Base-by-base conservation (phyloP, 2,888 invertebrate genomes). In the Adelognathus sp. region DNA sequence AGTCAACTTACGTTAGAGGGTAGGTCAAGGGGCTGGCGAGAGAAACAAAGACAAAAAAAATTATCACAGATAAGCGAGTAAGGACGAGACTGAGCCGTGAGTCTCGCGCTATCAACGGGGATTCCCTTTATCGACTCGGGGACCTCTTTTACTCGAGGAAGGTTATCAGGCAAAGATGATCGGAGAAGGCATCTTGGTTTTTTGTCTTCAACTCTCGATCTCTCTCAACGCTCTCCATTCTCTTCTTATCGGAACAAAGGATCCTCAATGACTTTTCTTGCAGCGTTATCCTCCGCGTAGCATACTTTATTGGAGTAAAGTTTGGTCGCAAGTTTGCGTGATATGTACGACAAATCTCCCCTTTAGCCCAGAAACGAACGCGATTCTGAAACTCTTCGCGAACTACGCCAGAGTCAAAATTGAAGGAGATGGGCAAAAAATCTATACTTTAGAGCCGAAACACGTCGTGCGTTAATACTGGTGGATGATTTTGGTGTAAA, bases 91-190 rank as follows among this genome's bases (percentile, higher is more conserved):
- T 46, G 41, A 54, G 60, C 24, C 36, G 52, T 24, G 50, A 36
- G n/a, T n/a, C 36, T 66, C 24, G 14, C 33, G 33, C 52, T 14
- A 66, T 66, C 52, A 29, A 54, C 41, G n/a, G n/a, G 54, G 71
- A 66, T 72, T 74, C 29, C 39, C 76, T 81, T 80, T 79, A 83
- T 81, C 81, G 63, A 46, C 66, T 39, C 52, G 60, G 44, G 50
- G 61, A 72, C 36, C 69, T 60, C 69, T 82, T 83, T 71, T 36
- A n/a, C 36, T 54, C 61, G 58, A 41, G 54, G 46, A 60, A 80
- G 79, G 81, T 86, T 77, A 82, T 85, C 86, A 76, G 67, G 72
- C 75, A 80, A 58, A 36, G 36, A 63, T 80, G 81, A 84, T 79
- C 80, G 64, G 66, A 52, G 46, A 63, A 54, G 58, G 54, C 18